These are phyloP conservation scores for Mythimna vitellina DNA, from an alignment of 2,888 invertebrate species.

Conservation along the genomic window DNA sequence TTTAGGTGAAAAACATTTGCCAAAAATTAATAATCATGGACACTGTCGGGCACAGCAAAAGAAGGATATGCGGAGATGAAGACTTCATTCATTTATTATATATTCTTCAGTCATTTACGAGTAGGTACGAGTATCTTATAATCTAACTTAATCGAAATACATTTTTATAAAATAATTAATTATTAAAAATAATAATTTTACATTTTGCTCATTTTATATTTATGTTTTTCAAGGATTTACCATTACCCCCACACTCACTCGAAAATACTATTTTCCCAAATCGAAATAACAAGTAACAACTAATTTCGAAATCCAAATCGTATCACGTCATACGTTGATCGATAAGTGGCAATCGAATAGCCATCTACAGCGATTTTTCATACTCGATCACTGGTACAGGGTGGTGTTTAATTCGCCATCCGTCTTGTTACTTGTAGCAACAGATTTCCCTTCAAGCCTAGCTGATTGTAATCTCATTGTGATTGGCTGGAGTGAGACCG, in stretches of 20 bases:
- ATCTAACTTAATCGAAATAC: too few species aligned
- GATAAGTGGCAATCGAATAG: conserved; percentile 74
- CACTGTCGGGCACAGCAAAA: too few species aligned
- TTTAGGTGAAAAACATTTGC: too few species aligned
- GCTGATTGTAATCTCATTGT: conserved; percentile 63
- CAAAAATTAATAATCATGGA: too few species aligned
- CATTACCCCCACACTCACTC: neutral
- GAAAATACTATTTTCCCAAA: conserved; percentile 7
- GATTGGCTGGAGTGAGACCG: conserved; percentile 38
- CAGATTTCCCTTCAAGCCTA: conserved; percentile 74
- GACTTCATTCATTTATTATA: too few species aligned
- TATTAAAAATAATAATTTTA: neutral
- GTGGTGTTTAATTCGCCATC: conserved; percentile 85
- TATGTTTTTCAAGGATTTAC: too few species aligned
- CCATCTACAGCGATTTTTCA: conserved; percentile 86
- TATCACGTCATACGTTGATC: conserved; percentile 72
- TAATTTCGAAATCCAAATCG: conserved; percentile 63
- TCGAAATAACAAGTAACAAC: conserved; percentile 47
- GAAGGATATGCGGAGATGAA: too few species aligned
- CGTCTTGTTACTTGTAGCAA: conserved; percentile 83
- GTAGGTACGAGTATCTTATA: too few species aligned
- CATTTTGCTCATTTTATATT: too few species aligned
- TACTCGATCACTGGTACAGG: conserved; percentile 85
- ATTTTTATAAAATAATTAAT: too few species aligned
- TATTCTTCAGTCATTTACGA: too few species aligned